phyloP scores from a whole-genome alignment of 2,797 vertebrate species.

The Takifugu rubripes region DNA sequence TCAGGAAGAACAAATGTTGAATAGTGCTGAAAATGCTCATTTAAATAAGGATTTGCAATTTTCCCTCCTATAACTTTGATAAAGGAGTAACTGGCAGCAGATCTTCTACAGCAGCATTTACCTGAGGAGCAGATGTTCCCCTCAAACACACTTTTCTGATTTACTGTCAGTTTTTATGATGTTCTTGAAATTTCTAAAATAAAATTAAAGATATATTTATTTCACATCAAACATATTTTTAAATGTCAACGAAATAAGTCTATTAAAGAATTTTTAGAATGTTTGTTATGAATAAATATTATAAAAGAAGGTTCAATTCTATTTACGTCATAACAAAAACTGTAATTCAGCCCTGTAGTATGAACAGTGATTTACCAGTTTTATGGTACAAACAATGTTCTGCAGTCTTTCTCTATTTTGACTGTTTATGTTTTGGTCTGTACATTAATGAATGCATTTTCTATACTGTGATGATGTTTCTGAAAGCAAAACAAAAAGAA shows the following conservation, averaged over 20 bases:
- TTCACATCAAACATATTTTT: slow-evolving; percentile 31
- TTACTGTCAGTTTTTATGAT: slow-evolving; percentile 56
- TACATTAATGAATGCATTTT: slow-evolving; percentile 78
- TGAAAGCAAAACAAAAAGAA: slow-evolving; percentile 23
- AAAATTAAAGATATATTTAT: slow-evolving; percentile 41
- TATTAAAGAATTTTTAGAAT: slow-evolving; percentile 49
- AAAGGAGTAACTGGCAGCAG: no score
- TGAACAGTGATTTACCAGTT: slow-evolving; percentile 77
- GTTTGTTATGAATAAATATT: slow-evolving; percentile 51
- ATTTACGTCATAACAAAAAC: slow-evolving; percentile 69
- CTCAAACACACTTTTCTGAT: slow-evolving; percentile 7
- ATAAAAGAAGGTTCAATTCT: slow-evolving; percentile 15
- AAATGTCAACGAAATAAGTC: slow-evolving; percentile 37
- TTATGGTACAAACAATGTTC: slow-evolving; percentile 75
- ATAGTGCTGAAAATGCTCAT: no score
- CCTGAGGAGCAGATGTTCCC: no score
- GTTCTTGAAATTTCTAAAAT: slow-evolving; percentile 65
- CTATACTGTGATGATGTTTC: slow-evolving; percentile 48
- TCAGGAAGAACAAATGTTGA: no score
- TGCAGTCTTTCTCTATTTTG: slow-evolving; percentile 64
- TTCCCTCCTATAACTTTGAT: no score
- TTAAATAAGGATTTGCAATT: no score
- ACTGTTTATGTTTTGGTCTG: slow-evolving; percentile 54
- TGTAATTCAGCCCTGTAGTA: slow-evolving; percentile 71
- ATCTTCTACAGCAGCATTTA: no score